Evolutionary conservation across 2,113 vertebrate genomes (phyloP).

Genomic region (Phrynocephalus versicolor): DNA sequence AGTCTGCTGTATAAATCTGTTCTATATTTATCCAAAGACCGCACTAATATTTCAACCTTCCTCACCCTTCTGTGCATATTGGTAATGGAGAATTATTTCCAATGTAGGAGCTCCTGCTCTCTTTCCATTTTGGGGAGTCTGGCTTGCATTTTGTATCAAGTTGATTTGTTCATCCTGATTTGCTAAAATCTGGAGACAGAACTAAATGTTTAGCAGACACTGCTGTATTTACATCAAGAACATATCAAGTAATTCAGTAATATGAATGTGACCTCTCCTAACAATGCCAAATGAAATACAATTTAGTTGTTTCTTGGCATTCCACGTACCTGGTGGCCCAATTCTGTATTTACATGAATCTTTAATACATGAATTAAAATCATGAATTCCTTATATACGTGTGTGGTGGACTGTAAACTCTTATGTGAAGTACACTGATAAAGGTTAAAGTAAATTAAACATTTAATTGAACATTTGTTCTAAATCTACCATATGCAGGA

Average conservation of each 20-base stretch:
- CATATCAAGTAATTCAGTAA: not conserved
- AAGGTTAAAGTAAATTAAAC: not conserved
- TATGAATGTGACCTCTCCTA: not conserved
- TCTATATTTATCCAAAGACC: not conserved
- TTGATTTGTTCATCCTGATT: not conserved
- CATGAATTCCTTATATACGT: too few relatives aligned
- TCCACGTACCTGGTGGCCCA: too few relatives aligned
- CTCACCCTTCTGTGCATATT: conserved; percentile 9
- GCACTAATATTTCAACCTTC: not conserved
- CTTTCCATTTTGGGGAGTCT: conserved; percentile 20
- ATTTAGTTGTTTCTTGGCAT: not conserved
- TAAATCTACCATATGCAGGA: too few relatives aligned
- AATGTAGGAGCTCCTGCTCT: conserved; percentile 13
- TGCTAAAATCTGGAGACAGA: not conserved
- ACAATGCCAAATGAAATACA: not conserved
- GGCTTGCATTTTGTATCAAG: not conserved
- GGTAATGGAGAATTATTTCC: conserved; percentile 21
- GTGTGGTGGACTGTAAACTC: too few relatives aligned
- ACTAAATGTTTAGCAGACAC: not conserved
- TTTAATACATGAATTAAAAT: too few relatives aligned
- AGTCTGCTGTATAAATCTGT: not conserved
- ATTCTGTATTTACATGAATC: too few relatives aligned
- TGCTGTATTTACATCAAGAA: not conserved
- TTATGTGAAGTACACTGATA: not conserved
- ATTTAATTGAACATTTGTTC: not conserved